These are phyloP conservation scores for Nemurella pictetii DNA, from an alignment of 2,888 invertebrate species.

Conservation along the genomic window DNA sequence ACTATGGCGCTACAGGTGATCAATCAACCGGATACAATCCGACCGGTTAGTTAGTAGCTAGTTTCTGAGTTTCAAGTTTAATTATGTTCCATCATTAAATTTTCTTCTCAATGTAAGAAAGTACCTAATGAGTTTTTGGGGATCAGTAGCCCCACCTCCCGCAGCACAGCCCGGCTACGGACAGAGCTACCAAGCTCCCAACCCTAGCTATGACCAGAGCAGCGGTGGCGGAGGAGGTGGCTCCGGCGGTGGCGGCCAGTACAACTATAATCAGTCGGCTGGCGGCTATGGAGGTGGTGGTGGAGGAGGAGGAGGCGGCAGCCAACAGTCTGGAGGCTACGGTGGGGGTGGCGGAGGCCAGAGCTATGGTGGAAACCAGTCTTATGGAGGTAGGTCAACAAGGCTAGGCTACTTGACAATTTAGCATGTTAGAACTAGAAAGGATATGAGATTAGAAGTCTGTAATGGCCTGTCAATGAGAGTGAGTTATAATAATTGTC, in stretches of 20 bases:
- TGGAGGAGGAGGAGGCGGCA: slow-evolving; percentile 38
- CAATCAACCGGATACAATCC: slow-evolving; percentile 35
- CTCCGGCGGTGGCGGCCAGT: slow-evolving; percentile 49
- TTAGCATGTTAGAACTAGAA: too few relatives aligned
- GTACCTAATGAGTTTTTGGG: too few relatives aligned
- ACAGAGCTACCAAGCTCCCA: slow-evolving; percentile 39
- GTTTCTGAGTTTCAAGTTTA: too few relatives aligned
- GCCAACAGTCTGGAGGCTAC: not conserved
- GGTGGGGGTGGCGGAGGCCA: slow-evolving; percentile 49
- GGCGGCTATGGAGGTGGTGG: slow-evolving; percentile 34
- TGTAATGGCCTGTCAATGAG: too few relatives aligned
- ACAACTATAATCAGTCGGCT: slow-evolving; percentile 45
- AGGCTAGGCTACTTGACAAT: too few relatives aligned
- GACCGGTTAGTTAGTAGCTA: slow-evolving; percentile 3
- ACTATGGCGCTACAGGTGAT: slow-evolving; percentile 38
- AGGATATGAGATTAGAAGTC: too few relatives aligned
- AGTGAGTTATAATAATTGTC: too few relatives aligned
- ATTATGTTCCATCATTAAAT: too few relatives aligned
- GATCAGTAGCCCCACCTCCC: slow-evolving; percentile 33
- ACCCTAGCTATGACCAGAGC: slow-evolving; percentile 46
- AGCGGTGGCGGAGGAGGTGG: slow-evolving; percentile 56
- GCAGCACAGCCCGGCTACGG: slow-evolving; percentile 34
- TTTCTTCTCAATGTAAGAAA: too few relatives aligned
- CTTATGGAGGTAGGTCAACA: slow-evolving; percentile 17
- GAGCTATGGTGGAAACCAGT: slow-evolving; percentile 45